These are phyloP conservation scores for Cepaea hortensis DNA, from an alignment of 2,888 invertebrate genomes.

Conservation along the genomic window DNA sequence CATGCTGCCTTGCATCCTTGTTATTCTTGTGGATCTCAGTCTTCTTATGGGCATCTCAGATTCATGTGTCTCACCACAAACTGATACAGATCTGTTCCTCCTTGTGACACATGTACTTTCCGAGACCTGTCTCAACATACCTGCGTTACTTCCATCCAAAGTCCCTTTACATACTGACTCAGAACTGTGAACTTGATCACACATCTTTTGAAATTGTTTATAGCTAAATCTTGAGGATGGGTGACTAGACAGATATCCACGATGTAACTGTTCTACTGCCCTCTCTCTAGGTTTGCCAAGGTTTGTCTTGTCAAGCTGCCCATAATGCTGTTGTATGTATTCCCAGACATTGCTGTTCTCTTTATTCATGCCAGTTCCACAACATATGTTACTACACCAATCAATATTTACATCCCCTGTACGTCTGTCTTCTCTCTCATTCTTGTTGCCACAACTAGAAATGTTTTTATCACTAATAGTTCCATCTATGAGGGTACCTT, in stretches of 20 bases:
- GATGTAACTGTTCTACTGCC: too few relatives aligned
- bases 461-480: too few relatives aligned
- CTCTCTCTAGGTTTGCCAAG: not conserved
- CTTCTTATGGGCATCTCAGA: not conserved
- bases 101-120: not conserved
- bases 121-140: not conserved
- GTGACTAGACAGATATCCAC: too few relatives aligned
- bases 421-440: too few relatives aligned
- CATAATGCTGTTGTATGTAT: too few relatives aligned
- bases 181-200: not conserved
- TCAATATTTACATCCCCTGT: too few relatives aligned
- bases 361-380: too few relatives aligned
- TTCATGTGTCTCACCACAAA: not conserved
- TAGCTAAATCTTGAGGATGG: too few relatives aligned
- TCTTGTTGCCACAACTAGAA: too few relatives aligned
- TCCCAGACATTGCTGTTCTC: too few relatives aligned
- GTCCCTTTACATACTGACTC: not conserved
- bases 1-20: conserved; percentile 39
- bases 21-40: conserved; percentile 6
- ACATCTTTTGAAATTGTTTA: not conserved
- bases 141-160: not conserved
- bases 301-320: not conserved
- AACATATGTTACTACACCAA: too few relatives aligned
- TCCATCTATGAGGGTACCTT: not conserved
- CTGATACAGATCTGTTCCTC: not conserved